Percentiles rank a stretch among this genome's conserved stretches.
Conservation (phyloP, 2,797 vertebrate genomes). For the Eulemur albifrons region DNA sequence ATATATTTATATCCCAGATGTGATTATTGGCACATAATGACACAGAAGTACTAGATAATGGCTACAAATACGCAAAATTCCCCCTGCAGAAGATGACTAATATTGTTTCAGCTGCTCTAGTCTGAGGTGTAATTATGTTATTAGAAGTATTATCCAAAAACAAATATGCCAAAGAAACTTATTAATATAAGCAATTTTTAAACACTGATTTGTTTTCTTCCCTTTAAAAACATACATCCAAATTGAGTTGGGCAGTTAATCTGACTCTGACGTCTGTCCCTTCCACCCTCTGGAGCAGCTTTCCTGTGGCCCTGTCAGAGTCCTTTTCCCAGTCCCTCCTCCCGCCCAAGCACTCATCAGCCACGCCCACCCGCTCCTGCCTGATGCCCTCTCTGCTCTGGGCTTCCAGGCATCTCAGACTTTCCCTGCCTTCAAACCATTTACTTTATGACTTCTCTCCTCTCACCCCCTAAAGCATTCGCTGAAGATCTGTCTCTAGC, state of each 20-base stretch:
- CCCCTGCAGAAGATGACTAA: not conserved
- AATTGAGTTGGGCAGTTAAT: not conserved
- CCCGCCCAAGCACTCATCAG: not conserved
- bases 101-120: slow-evolving; percentile 42
- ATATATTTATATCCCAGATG: not conserved
- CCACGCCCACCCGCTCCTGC: not conserved
- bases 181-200: not conserved
- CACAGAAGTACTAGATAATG: not conserved
- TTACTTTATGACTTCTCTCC: not conserved
- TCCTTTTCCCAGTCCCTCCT: not conserved
- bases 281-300: not conserved
- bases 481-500: not conserved
- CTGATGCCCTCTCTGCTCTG: not conserved
- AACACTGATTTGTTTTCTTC: slow-evolving; percentile 27
- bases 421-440: not conserved
- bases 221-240: slow-evolving; percentile 14
- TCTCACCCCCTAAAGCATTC: not conserved
- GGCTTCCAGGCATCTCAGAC: not conserved
- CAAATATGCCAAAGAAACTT: slow-evolving; percentile 9
- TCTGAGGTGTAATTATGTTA: not conserved
- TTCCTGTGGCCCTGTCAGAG: not conserved
- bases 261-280: not conserved
- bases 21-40: not conserved
- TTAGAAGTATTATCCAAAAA: slow-evolving; percentile 33
- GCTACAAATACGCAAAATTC: not conserved